phyloP scores from a whole-genome alignment of 2,113 vertebrate species.

The Malurus elegans region DNA sequence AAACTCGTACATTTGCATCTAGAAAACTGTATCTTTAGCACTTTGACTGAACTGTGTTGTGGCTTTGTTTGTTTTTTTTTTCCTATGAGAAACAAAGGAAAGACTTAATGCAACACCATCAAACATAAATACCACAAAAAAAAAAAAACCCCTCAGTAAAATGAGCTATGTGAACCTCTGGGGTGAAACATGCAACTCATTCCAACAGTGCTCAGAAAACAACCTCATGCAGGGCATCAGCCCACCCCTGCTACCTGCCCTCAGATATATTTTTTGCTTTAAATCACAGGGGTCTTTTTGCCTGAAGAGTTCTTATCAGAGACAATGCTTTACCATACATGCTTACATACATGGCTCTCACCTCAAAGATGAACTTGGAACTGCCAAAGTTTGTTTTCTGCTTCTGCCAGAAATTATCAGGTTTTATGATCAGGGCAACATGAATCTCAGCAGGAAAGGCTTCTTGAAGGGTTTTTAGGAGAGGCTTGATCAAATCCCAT shows the following conservation, averaged over 20 bases:
- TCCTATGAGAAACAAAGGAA: not conserved
- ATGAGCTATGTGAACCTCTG: not conserved
- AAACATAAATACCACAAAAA: not conserved
- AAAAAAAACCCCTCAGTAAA: not conserved
- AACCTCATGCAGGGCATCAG: not conserved
- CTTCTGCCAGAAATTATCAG: conserved; percentile 99
- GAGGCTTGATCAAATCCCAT: conserved; percentile 97
- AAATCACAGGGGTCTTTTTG: not conserved
- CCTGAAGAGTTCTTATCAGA: not conserved
- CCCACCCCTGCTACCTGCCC: not conserved
- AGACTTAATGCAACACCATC: not conserved
- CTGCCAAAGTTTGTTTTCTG: conserved; percentile 99
- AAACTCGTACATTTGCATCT: not conserved
- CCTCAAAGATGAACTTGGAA: conserved; percentile 99
- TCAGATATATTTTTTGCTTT: not conserved
- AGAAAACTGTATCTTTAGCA: not conserved
- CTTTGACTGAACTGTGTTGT: not conserved
- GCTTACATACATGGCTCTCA: conserved; percentile 34
- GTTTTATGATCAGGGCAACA: conserved; percentile 98
- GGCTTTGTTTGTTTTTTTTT: rapidly evolving
- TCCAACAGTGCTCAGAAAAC: not conserved
- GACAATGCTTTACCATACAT: not conserved
- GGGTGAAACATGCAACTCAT: not conserved
- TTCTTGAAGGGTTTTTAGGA: conserved; percentile 97
- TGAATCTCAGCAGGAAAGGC: conserved; percentile 95